These are phyloP conservation scores for Anhinga rufa DNA, from an alignment of 2,113 vertebrate species.

Conservation along the genomic window DNA sequence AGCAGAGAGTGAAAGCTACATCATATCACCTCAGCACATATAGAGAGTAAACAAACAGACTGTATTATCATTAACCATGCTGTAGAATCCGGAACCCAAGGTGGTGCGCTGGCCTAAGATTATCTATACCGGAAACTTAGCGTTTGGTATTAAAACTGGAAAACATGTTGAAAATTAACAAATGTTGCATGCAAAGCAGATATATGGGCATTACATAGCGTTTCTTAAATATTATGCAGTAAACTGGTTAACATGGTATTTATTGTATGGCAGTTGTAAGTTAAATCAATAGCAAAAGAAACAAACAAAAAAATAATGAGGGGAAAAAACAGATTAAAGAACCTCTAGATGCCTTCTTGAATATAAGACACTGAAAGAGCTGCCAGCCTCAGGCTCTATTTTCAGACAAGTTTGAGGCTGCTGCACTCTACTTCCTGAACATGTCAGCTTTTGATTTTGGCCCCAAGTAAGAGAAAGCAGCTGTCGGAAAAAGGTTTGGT, in stretches of 20 bases:
- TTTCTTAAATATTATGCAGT: background rate
- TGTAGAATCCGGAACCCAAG: background rate
- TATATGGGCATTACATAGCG: background rate
- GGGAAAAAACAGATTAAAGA: background rate
- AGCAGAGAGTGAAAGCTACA: background rate
- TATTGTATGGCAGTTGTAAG: background rate
- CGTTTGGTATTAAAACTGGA: background rate
- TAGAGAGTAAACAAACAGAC: background rate
- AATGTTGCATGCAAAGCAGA: background rate
- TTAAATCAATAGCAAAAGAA: background rate
- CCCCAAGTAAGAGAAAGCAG: background rate
- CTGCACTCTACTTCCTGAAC: constrained; percentile 21
- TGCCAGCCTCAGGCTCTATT: background rate
- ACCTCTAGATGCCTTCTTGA: background rate
- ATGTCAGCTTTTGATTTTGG: background rate
- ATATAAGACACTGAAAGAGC: background rate
- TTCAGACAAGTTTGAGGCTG: background rate
- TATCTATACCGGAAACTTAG: background rate
- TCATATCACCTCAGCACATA: background rate
- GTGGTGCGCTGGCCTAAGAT: background rate
- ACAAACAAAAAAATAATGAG: background rate
- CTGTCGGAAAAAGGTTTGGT: background rate
- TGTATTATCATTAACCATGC: background rate
- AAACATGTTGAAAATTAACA: background rate
- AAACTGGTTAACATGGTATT: background rate